Base-by-base conservation (phyloP, 1,140 invertebrate genomes). In the Druon quercuslanigerum region DNA sequence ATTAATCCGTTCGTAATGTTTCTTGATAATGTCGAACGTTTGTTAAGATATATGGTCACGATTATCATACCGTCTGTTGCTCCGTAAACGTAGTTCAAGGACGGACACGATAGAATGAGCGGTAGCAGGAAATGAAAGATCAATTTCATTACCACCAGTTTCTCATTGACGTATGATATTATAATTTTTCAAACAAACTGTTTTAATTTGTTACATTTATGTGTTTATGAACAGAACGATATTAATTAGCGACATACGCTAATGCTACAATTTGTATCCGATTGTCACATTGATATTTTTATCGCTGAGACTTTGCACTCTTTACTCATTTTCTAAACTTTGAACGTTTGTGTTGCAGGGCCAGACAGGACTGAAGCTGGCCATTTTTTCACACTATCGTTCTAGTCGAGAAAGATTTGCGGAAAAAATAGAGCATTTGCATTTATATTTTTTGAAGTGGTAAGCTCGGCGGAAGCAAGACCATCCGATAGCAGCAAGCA, bases 401-500 rank as follows among this genome's bases (percentile, higher is more conserved):
- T 33, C 14, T 33, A 14, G 33, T 66, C 4, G 33, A 5, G 13
- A 16, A 33, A 66, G 25, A n/a, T 46, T 66, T 16, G 6, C 14
- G 60, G 16, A 66, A 66, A 66, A 66, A 40, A 40, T 40, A 14
- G n/a, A 16, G 14, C 60, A 66, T 66, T 66, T 66, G 60, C 33
- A 16, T 66, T 66, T 25, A 66, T 51, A 20, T 72, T 5, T 72
- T 6, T 50, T 50, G 13, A 13, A 51, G 46, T 19, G 71, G 16
- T 17, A 16, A 40, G 20, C 66, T 19, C 46, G 46, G 51, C 76
- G 77, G 78, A 66, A 76, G 72, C 71, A 57, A 50, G 73, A 70
- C 72, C 80, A 78, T 84, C 82, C 82, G 83, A 84, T 84, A 84
- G 74, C 70, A 19, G 9, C 76, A 78, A 72, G 54, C 74, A 78